Evolutionary conservation across 2,888 invertebrate species (phyloP), one percentile per base, ranked within the genome.

Genomic region (Sinopyrophorus schimmeli): DNA sequence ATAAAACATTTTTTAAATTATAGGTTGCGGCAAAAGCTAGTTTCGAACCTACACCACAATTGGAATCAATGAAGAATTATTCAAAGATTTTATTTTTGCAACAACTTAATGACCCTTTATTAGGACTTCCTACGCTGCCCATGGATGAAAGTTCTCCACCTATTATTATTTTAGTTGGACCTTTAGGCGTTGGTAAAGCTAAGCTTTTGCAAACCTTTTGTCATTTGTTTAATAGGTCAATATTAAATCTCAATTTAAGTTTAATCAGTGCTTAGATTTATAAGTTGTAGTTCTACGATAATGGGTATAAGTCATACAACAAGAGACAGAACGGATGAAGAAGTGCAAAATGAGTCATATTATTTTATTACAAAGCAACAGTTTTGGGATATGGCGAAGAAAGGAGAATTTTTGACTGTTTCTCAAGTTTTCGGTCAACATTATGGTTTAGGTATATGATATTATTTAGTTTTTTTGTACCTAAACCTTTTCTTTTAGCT

Each of bases 391-490:
- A 68, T 75, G 65, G 58, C 70, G 1, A 61, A 68, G 17, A 57
- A 64, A n/a, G 76, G 75, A 7, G 66, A 72, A 41, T 74, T 76
- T 54, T 48, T 74, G n/a, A 66, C 72, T 1, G 65, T 71, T n/a
- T 67, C 70, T 11, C 73, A 74, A 54, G 49, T 65, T 15, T 54
- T 74, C 5, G 75, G 75, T 3, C 52, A 71, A 32, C 69, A 65
- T 48, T 76, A 71, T 57, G 76, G 75, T 40, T 69, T 76, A 48
- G 65, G 74, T 74, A 60, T 63, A 63, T 64, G 1, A 32, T 28
- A 20, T 28, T 20, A 12, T 28, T 23, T 23, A 40, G 24, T 38
- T 11, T 6, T 28, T 32, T 39, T 44, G n/a, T n/a, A n/a, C n/a
- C n/a, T 27, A 41, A 15, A 34, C 32, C 6, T 34, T 4, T 9